phyloP scores from a whole-genome alignment of 2,797 vertebrate genomes.

The Myotis vivesi region DNA sequence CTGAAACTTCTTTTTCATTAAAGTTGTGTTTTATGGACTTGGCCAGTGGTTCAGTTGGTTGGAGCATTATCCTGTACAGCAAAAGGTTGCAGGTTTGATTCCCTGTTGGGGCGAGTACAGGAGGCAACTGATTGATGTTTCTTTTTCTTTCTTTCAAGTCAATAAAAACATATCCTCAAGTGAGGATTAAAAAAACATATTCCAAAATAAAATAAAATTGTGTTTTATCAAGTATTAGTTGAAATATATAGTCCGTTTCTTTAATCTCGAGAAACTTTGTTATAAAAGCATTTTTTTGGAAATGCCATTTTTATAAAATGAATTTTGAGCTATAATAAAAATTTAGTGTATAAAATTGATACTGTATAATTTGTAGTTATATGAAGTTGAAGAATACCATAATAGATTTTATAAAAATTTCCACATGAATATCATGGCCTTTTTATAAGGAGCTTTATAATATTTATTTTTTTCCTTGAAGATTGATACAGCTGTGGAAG shows the following conservation, averaged over 20 bases:
- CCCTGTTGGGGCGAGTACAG: not conserved
- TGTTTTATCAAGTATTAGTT: not conserved
- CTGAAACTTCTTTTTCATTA: not conserved
- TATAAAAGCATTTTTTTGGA: not conserved
- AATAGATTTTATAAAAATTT: constrained; percentile 42
- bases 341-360: not conserved
- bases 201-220: not conserved
- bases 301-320: constrained; percentile 10
- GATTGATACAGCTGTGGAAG: constrained; percentile 91
- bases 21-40: constrained; percentile 1
- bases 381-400: not conserved
- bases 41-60: not conserved
- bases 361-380: not conserved
- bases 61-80: not conserved
- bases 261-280: not conserved
- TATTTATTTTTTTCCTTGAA: constrained; percentile 75
- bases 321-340: constrained; percentile 32
- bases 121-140: not conserved
- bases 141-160: not conserved
- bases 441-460: constrained; percentile 37
- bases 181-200: not conserved
- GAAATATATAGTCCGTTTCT: not conserved
- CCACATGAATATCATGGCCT: not conserved
- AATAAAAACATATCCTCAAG: not conserved
- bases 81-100: not conserved